Percentiles rank a stretch among this genome's conserved stretches.
These are phyloP conservation scores for Brachypodius melanocephalos DNA, from an alignment of 2,113 vertebrate species.

Conservation along the genomic window DNA sequence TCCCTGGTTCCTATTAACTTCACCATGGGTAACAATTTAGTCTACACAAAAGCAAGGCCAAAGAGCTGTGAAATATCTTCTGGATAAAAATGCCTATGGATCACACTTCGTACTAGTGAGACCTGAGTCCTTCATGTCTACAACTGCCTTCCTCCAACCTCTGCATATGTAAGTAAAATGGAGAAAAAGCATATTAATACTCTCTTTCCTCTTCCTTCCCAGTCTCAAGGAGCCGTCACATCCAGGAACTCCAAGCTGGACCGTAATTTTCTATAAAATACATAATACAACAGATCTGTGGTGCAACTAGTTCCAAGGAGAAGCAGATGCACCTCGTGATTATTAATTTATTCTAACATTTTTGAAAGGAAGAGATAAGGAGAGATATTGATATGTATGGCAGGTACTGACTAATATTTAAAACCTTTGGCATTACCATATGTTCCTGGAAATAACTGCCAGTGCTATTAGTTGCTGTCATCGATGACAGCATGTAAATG, in stretches of 20 bases:
- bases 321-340: not conserved
- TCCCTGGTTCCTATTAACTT: not conserved
- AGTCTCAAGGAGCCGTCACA: not conserved
- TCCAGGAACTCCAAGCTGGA: not conserved
- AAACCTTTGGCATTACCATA: slow-evolving; percentile 37
- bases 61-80: not conserved
- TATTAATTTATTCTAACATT: slow-evolving; percentile 3
- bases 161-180: not conserved
- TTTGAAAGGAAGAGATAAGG: not conserved
- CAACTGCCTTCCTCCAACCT: not conserved
- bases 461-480: slow-evolving; percentile 15
- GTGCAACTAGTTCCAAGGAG: not conserved
- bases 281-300: not conserved
- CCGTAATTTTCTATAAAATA: not conserved
- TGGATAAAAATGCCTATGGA: not conserved
- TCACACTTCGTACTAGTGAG: not conserved
- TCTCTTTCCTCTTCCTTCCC: not conserved
- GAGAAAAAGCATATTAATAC: not conserved
- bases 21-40: not conserved
- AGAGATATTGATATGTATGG: not conserved
- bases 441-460: slow-evolving; percentile 19
- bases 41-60: not conserved
- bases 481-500: slow-evolving; percentile 26
- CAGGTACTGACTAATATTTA: slow-evolving; percentile 17
- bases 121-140: not conserved